Base-by-base conservation (phyloP, 2,113 vertebrate genomes). In the Etheostoma spectabile region DNA sequence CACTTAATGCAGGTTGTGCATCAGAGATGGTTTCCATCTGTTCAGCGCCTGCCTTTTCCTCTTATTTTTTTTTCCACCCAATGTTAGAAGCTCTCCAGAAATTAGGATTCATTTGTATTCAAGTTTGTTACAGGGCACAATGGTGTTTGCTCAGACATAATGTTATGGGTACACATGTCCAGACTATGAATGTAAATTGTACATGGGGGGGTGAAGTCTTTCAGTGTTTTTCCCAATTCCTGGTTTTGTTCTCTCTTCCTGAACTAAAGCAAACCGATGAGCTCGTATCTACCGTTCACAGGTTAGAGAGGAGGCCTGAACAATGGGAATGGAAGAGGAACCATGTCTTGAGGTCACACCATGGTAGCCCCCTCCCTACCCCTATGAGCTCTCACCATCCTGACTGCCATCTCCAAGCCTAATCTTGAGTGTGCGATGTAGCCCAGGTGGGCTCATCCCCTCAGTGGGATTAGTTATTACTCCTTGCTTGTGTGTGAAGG, bases 401-500 rank as follows among this genome's bases (percentile, higher is more conserved):
- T 68, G 56, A 64, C 77, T 78, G 73, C 88, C 80, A 74, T 75
- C 70, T 75, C 73, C 86, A 88, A 88, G 82, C 85, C 74, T 86
- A 80, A 63, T 61, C 62, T 51, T 27, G 74, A 74, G 53, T n/a
- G 74, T 48, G 81, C 16, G 68, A 60, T 48, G 75, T 65, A 63
- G 66, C 64, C 56, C 51, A 14, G 55, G 94, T 95, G 95, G 92
- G 92, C 92, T 95, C 67, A 94, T 97, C 79, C 95, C 95, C 51
- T 96, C 95, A 7, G 35, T 63, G 52, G 95, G 95, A 95, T 95
- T 94, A 22, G 49, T 96, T 89, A 95, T 94, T 95, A 95, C 95
- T 96, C 95, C 2, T 94, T 95, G 95, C 94, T 96, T 95, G 95
- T 86, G 80, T 74, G 59, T 70, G 96, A 95, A 96, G 95, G 94